Evolutionary conservation across 2,113 vertebrate genomes (phyloP).

Genomic region (Pao palembangensis): DNA sequence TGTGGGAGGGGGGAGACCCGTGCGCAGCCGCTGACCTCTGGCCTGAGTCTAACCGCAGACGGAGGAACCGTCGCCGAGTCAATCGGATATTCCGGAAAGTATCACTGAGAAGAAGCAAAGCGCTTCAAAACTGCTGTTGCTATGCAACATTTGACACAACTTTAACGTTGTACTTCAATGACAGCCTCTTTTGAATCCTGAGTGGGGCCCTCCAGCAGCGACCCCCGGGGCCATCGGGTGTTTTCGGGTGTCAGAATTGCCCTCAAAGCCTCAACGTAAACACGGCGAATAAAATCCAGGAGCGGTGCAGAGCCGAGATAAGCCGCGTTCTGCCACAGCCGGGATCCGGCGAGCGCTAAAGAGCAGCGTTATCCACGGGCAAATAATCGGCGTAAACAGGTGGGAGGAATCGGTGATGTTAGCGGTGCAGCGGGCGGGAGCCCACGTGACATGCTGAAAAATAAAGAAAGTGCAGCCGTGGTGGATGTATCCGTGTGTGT

Average conservation of each 20-base stretch:
- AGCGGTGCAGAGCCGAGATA: background rate
- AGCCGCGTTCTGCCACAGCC: background rate
- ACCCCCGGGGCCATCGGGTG: no score
- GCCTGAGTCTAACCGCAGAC: background rate
- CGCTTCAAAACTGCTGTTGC: constrained; percentile 18
- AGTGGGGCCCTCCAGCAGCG: no score
- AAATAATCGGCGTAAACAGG: background rate
- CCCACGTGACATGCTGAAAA: no score
- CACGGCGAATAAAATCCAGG: no score
- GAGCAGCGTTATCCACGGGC: background rate
- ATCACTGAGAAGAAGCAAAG: no score
- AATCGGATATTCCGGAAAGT: no score
- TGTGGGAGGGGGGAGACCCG: background rate
- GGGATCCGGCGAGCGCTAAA: background rate
- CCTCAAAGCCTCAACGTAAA: no score
- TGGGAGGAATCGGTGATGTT: background rate
- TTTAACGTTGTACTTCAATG: background rate
- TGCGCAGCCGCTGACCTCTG: background rate
- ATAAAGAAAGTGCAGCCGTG: no score
- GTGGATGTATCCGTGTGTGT: no score
- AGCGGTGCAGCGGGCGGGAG: background rate
- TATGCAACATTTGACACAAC: constrained; percentile 32
- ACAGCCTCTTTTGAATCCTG: no score
- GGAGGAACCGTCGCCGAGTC: no score
- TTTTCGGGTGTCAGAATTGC: no score